phyloP scores from a whole-genome alignment of 2,888 invertebrate genomes.

The Synanthedon vespiformis region DNA sequence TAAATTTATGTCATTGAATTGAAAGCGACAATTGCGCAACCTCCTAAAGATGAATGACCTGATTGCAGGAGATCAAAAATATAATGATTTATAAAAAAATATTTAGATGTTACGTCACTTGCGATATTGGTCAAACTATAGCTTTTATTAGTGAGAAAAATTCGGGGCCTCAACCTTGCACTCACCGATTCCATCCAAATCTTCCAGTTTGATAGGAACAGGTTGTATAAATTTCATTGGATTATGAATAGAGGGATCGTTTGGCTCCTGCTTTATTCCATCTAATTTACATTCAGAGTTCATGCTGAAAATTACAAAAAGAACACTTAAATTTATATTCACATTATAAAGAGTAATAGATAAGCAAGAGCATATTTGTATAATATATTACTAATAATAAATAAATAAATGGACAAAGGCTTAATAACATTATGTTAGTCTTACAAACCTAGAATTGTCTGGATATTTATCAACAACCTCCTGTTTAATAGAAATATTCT shows the following conservation, averaged over 20 bases:
- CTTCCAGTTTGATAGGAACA: constrained; percentile 59
- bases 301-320: constrained; percentile 5
- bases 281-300: constrained; percentile 29
- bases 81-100: too few species aligned
- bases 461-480: constrained; percentile 41
- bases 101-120: too few species aligned
- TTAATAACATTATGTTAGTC: background rate
- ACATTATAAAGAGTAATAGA: too few species aligned
- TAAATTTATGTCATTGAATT: too few species aligned
- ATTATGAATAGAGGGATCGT: constrained; percentile 30
- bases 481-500: constrained; percentile 45
- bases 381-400: too few species aligned
- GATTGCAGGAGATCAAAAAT: too few species aligned
- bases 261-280: constrained; percentile 47
- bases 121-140: too few species aligned
- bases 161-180: background rate
- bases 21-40: too few species aligned
- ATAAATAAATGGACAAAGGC: too few species aligned
- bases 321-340: too few species aligned
- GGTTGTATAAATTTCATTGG: constrained; percentile 36
- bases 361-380: too few species aligned
- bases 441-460: constrained; percentile 33
- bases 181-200: constrained; percentile 63
- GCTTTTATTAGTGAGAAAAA: background rate
- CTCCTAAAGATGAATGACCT: too few species aligned